Conservation (phyloP, 2,888 invertebrate genomes). For the Plebejus argus region DNA sequence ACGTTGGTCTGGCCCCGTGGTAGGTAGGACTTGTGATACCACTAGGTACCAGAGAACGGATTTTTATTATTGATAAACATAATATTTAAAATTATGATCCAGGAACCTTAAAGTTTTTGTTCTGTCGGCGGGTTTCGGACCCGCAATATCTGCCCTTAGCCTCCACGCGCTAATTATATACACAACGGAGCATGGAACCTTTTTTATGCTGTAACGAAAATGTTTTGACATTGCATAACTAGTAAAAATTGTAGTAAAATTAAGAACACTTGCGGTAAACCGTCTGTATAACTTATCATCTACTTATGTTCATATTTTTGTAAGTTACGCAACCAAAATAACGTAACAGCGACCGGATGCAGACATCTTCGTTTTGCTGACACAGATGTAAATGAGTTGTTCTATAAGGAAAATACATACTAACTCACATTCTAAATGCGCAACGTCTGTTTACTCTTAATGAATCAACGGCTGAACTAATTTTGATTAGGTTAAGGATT, state of each 20-base stretch:
- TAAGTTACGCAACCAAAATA: neutral
- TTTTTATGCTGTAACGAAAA: neutral
- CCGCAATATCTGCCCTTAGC: too few relatives aligned
- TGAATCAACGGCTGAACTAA: neutral
- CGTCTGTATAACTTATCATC: neutral
- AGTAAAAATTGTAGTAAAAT: neutral
- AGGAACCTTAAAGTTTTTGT: too few relatives aligned
- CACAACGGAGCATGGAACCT: neutral
- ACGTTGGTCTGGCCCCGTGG: too few relatives aligned
- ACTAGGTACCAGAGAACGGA: too few relatives aligned
- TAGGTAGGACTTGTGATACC: too few relatives aligned
- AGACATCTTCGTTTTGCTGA: neutral
- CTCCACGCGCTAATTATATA: too few relatives aligned
- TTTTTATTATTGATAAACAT: too few relatives aligned
- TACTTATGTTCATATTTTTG: neutral
- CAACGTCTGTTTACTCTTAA: neutral
- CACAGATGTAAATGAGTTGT: neutral
- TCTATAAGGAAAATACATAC: neutral
- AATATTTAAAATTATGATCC: too few relatives aligned
- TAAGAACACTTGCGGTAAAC: neutral
- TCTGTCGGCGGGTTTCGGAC: too few relatives aligned
- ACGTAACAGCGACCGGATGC: neutral
- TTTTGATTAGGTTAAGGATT: too few relatives aligned
- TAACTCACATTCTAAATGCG: neutral
- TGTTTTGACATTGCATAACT: neutral